Conservation (phyloP, 2,888 invertebrate species). For the Calameuta idolon region DNA sequence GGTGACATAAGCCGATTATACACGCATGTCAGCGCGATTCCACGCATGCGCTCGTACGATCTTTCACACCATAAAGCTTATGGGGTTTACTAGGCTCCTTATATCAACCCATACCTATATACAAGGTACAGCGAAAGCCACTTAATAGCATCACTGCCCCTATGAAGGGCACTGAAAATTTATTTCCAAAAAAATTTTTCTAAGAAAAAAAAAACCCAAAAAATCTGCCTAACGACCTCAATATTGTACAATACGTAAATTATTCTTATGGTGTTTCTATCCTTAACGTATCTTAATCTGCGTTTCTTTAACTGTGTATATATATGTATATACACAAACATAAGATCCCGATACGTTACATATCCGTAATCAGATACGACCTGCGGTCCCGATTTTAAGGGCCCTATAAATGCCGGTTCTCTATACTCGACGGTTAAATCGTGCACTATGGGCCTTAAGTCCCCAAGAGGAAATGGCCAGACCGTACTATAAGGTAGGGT, state of each 20-base stretch:
- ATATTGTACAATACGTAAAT: not conserved
- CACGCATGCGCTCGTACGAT: not conserved
- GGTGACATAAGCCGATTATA: constrained; percentile 59
- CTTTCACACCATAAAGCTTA: not conserved
- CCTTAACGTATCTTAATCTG: not conserved
- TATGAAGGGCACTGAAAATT: not conserved
- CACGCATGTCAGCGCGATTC: constrained; percentile 36
- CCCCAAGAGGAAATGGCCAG: not conserved
- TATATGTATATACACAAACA: not conserved
- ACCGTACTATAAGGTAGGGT: not conserved
- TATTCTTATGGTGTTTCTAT: not conserved
- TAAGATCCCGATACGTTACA: not conserved
- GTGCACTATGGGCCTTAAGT: not conserved
- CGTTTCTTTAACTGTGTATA: not conserved
- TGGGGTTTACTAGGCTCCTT: not conserved
- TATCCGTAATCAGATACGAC: not conserved
- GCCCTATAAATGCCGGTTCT: not conserved
- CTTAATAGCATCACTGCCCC: too few relatives aligned
- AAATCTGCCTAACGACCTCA: not conserved
- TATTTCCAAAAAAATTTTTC: not conserved
- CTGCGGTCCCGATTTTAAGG: not conserved
- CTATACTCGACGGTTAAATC: not conserved
- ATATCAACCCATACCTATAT: not conserved
- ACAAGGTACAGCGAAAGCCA: not conserved
- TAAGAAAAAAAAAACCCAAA: not conserved